Evolutionary conservation across 2,797 vertebrate species (phyloP), one percentile per base, ranked within the genome.

Genomic region (Buphagus erythrorhynchus): DNA sequence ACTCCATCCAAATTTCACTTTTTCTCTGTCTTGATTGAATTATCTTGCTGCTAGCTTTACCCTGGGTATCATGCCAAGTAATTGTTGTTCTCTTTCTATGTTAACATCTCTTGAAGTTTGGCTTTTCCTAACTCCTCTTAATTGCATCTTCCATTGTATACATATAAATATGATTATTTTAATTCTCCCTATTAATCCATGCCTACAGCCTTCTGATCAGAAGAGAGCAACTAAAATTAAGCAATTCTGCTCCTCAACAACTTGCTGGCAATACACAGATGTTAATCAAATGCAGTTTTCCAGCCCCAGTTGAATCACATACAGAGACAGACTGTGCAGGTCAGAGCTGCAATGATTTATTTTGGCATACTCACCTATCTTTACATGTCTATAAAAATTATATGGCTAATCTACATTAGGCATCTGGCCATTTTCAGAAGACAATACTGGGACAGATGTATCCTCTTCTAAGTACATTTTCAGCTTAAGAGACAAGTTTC

Each of bases 31-130:
- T 86, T 94, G 88, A 93, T 69, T 88, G 48, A 91, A 85, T 87
- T 86, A 55, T 80, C 42, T 92, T 87, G 63, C 71, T 93, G 54
- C 35, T 94, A 88, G 42, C 57, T 80, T 79, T 69, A 75, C 65
- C 55, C 38, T 79, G 68, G 79, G 55, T 91, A 90, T 72, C 87
- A 87, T 3, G 2, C 65, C 88, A 95, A 93, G 90, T 87, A 93
- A 92, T 95, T 96, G 85, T 71, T 92, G 25, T 48, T 91, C 80
- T 85, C 65, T 66, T 91, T 74, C 59, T 61, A 13, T 65, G 89
- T 79, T 96, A 93, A 46, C 82, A 67, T 82, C 69, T 88, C 92
- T 93, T 94, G 46, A 95, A 92, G 69, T 93, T 29, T 83, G 86
- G 55, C 33, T 93, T 96, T 89, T 95, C 5, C 5, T 72, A 86